Evolutionary conservation across 2,797 vertebrate species (phyloP).

Genomic region (Gephyroberyx darwinii): DNA sequence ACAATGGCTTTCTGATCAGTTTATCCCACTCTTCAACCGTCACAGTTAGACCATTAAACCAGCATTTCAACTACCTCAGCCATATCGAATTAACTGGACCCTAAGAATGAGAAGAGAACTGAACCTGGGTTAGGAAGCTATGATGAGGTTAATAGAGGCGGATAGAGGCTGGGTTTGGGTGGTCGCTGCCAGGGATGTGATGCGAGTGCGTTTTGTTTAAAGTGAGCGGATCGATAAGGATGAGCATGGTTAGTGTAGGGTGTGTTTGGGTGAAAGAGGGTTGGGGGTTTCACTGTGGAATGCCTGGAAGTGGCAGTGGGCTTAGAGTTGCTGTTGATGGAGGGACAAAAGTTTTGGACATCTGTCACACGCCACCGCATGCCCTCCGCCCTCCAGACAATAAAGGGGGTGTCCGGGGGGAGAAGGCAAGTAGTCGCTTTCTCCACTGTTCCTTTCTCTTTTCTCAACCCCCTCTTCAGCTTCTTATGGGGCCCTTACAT

Average conservation of each 20-base stretch:
- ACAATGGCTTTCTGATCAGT: not conserved
- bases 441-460: slow-evolving; percentile 40
- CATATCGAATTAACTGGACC: not conserved
- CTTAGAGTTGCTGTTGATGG: slow-evolving; percentile 35
- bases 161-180: not conserved
- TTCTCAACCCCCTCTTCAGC: slow-evolving; percentile 34
- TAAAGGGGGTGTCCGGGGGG: slow-evolving; percentile 33
- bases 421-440: slow-evolving; percentile 22
- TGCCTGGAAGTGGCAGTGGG: slow-evolving; percentile 32
- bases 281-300: slow-evolving; percentile 37
- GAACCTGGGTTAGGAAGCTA: not conserved
- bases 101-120: not conserved
- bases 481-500: slow-evolving; percentile 21
- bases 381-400: slow-evolving; percentile 53
- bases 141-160: not conserved
- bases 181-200: not conserved
- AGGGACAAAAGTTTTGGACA: slow-evolving; percentile 56
- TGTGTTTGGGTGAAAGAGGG: not conserved
- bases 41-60: not conserved
- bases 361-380: slow-evolving; percentile 64
- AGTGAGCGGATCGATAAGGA: slow-evolving; percentile 10
- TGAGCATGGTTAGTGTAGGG: not conserved
- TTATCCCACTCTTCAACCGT: not conserved
- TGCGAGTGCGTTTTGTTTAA: slow-evolving; percentile 2
- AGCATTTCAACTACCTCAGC: not conserved